These are phyloP conservation scores for Rhorus exstirpatorius DNA, from an alignment of 2,888 invertebrate genomes.

Conservation along the genomic window DNA sequence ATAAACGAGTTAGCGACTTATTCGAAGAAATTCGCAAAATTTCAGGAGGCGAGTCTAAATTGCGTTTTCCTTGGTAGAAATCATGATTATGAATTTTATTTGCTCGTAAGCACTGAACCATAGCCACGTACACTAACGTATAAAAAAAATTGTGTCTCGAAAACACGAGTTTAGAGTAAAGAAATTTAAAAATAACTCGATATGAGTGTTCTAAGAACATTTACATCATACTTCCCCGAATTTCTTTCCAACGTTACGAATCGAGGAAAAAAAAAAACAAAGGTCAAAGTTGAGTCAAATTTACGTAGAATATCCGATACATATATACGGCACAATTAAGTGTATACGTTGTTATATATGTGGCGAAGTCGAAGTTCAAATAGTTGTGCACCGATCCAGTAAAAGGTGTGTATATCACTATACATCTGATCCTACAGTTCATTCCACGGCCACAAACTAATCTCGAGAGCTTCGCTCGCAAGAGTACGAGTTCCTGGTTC, in stretches of 20 bases:
- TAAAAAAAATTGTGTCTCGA: not conserved
- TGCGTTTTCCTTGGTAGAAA: no score
- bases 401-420: conserved; percentile 41
- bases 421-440: conserved; percentile 62
- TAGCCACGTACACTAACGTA: not conserved
- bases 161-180: not conserved
- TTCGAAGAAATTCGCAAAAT: not conserved
- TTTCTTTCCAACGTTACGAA: no score
- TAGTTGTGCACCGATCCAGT: conserved; percentile 42
- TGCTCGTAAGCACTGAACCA: not conserved
- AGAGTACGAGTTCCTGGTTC: conserved; percentile 67
- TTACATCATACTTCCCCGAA: not conserved
- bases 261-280: not conserved
- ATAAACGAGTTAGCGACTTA: not conserved
- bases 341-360: not conserved
- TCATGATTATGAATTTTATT: not conserved
- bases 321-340: not conserved
- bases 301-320: not conserved
- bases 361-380: conserved; percentile 45
- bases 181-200: not conserved
- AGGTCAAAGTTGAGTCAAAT: not conserved
- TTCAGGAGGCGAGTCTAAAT: not conserved
- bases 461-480: conserved; percentile 73
- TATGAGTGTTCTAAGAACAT: not conserved
- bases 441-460: conserved; percentile 76